These are phyloP conservation scores for Micromys minutus DNA, from an alignment of 2,113 vertebrate genomes.

Conservation along the genomic window DNA sequence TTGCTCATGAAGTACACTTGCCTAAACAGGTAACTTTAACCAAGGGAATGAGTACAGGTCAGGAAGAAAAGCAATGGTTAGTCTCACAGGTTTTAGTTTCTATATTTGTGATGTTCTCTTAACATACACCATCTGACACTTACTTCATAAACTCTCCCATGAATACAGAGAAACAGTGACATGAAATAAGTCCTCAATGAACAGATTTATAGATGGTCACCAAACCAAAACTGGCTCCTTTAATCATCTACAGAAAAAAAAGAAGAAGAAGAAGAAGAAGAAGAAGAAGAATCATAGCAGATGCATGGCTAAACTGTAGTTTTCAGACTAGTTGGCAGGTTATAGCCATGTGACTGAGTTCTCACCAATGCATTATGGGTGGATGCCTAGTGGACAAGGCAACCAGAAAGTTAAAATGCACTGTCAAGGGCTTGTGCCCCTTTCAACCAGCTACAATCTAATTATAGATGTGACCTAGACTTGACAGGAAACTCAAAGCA, in stretches of 20 bases:
- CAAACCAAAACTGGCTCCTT: background rate
- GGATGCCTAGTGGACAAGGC: background rate
- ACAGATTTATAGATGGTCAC: background rate
- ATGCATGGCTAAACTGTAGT: background rate
- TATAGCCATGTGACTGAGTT: background rate
- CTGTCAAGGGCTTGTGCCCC: background rate
- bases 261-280: no score
- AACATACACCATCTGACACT: background rate
- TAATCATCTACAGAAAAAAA: background rate
- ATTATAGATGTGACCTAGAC: background rate
- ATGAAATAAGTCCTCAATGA: background rate
- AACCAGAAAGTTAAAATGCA: background rate
- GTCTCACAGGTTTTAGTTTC: background rate
- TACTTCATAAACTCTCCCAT: background rate
- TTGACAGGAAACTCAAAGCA: background rate
- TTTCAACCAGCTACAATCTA: background rate
- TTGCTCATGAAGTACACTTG: background rate
- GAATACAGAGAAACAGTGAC: background rate
- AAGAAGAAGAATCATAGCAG: background rate
- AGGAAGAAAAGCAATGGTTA: background rate
- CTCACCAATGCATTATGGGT: background rate
- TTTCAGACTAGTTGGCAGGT: background rate
- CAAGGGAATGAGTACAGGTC: background rate
- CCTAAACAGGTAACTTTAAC: background rate
- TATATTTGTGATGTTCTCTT: background rate